These are phyloP conservation scores for Neolamprologus modestus DNA, from an alignment of 2,113 vertebrate species.

Conservation along the genomic window DNA sequence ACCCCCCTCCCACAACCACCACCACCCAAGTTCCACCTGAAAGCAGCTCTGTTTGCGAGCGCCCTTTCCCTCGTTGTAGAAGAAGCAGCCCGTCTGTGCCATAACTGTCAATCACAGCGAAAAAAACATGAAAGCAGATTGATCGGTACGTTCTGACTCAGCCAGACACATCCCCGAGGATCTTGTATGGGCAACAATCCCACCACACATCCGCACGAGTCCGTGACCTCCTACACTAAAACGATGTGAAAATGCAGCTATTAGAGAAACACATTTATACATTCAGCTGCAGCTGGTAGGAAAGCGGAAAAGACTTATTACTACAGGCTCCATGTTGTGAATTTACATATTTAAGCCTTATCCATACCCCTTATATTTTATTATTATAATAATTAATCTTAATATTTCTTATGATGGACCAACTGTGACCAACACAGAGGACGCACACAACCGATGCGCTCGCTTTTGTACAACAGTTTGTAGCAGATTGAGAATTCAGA, in stretches of 20 bases:
- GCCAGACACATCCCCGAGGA: conserved; percentile 25
- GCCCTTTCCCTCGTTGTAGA: neutral
- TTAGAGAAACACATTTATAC: neutral
- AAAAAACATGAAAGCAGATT: conserved; percentile 33
- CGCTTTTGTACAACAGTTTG: neutral
- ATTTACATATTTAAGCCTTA: neutral
- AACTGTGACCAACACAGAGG: neutral
- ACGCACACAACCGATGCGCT: neutral
- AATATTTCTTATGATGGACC: neutral
- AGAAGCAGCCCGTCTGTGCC: neutral
- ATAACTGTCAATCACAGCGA: conserved; percentile 42
- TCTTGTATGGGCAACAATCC: conserved; percentile 8
- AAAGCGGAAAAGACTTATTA: neutral
- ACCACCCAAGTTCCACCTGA: neutral
- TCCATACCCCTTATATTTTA: neutral
- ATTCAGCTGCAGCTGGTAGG: neutral
- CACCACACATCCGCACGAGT: conserved; percentile 2
- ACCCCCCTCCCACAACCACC: neutral
- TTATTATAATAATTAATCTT: neutral
- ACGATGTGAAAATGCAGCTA: neutral
- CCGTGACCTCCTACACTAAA: neutral
- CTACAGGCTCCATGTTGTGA: neutral
- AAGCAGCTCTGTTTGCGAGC: neutral
- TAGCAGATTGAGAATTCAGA: neutral
- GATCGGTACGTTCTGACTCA: conserved; percentile 35